A percentile compares a stretch with the other conserved stretches of the same genome.
These are phyloP conservation scores for Sphyrna mokarran DNA, from an alignment of 2,113 vertebrate genomes.

Conservation along the genomic window DNA sequence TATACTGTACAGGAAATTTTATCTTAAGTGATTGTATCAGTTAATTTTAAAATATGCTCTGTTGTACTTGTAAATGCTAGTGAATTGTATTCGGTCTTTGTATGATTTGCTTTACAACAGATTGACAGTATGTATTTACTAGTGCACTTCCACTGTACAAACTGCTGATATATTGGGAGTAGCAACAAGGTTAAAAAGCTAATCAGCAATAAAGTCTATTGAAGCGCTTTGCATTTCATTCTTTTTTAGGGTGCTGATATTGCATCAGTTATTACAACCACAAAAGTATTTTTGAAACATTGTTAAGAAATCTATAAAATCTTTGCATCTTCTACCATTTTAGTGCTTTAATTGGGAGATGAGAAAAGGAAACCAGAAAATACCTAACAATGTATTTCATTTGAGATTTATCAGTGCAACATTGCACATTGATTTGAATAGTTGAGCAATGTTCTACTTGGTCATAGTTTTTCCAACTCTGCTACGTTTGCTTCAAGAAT, in stretches of 20 bases:
- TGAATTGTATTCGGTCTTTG: slow-evolving; percentile 31
- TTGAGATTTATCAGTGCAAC: neutral
- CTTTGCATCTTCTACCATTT: neutral
- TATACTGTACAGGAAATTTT: neutral
- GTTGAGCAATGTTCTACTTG: neutral
- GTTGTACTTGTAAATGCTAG: slow-evolving; percentile 33
- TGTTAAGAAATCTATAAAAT: neutral
- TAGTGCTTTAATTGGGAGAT: neutral
- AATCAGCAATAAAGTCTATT: slow-evolving; percentile 37
- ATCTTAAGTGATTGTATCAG: slow-evolving; percentile 34
- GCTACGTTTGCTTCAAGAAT: neutral
- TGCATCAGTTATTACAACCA: neutral
- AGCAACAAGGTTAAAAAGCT: slow-evolving; percentile 29
- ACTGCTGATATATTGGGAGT: slow-evolving; percentile 32
- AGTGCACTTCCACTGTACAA: slow-evolving; percentile 32
- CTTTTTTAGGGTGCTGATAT: neutral
- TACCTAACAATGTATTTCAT: neutral
- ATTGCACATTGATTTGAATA: neutral
- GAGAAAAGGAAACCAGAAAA: neutral
- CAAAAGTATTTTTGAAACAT: neutral
- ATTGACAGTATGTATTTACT: slow-evolving; percentile 32
- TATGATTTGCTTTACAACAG: slow-evolving; percentile 36
- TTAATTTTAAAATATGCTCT: slow-evolving; percentile 34
- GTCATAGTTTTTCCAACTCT: neutral
- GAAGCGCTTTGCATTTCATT: slow-evolving; percentile 24